A percentile compares a stretch with the other conserved stretches of the same genome.
phyloP scores from a whole-genome alignment of 1,140 invertebrate genomes.

The Eriocheir sinensis region DNA sequence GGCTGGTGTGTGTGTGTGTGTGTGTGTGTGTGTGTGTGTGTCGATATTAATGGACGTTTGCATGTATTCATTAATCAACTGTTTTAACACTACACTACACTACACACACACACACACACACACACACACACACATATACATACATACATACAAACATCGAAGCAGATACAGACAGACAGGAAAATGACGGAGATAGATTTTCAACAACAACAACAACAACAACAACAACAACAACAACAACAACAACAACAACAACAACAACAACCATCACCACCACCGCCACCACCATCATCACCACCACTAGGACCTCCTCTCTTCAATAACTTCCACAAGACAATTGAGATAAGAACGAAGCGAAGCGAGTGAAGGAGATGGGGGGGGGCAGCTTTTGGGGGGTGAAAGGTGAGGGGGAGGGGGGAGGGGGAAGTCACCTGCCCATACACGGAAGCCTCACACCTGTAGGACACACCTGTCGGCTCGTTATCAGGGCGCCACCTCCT shows the following conservation, averaged over 20 bases:
- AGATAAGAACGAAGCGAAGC: no score
- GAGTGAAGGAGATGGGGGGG: no score
- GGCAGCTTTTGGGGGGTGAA: no score
- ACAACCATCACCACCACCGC: not conserved
- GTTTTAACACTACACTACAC: no score
- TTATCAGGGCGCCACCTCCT: not conserved
- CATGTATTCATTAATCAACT: not conserved
- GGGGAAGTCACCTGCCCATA: not conserved
- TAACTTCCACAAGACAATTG: no score
- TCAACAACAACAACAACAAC: no score
- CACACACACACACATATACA: not conserved
- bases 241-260: not conserved
- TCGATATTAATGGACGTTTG: no score
- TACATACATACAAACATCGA: not conserved
- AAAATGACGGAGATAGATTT: not conserved
- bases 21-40: not conserved
- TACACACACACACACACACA: not conserved
- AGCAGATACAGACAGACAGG: not conserved
- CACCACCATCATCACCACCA: not conserved
- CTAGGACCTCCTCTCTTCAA: not conserved
- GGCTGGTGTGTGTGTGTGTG: not conserved
- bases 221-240: no score
- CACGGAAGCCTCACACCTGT: not conserved
- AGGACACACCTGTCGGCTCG: not conserved
- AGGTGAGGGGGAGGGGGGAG: no score